These are phyloP conservation scores for Ctenopoma kingsleyae DNA, from an alignment of 2,797 vertebrate species.

Conservation along the genomic window DNA sequence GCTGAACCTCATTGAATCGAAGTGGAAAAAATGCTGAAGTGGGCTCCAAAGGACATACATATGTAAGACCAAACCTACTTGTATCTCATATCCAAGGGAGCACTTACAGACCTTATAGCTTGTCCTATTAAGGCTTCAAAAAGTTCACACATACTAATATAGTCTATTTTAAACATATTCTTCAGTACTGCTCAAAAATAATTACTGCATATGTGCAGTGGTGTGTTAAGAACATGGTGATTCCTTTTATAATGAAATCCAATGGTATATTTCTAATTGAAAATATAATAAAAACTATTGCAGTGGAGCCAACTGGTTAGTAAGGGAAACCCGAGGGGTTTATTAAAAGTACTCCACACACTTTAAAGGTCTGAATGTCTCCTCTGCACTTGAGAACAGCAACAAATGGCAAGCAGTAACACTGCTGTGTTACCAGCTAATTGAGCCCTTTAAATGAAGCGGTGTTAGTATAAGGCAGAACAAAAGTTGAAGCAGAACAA, in stretches of 20 bases:
- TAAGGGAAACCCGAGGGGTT: slow-evolving; percentile 53
- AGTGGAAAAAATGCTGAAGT: slow-evolving; percentile 50
- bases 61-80: slow-evolving; percentile 42
- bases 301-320: slow-evolving; percentile 47
- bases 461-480: slow-evolving; percentile 26
- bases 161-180: slow-evolving; percentile 58
- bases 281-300: slow-evolving; percentile 57
- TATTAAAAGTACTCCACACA: slow-evolving; percentile 63
- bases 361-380: slow-evolving; percentile 53
- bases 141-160: slow-evolving; percentile 36
- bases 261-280: slow-evolving; percentile 72
- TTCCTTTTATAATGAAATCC: slow-evolving; percentile 65
- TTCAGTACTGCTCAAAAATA: slow-evolving; percentile 57
- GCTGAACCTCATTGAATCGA: slow-evolving; percentile 58
- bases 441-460: slow-evolving; percentile 48
- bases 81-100: slow-evolving; percentile 27
- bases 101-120: slow-evolving; percentile 27
- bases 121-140: slow-evolving; percentile 11
- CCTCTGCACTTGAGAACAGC: slow-evolving; percentile 33
- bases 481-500: slow-evolving; percentile 36
- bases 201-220: slow-evolving; percentile 56
- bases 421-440: slow-evolving; percentile 32
- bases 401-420: slow-evolving; percentile 14
- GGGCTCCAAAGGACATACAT: slow-evolving; percentile 61
- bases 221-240: slow-evolving; percentile 46